Evolutionary conservation across 2,888 invertebrate species (phyloP).

Genomic region (Neoscelio sp.): DNA sequence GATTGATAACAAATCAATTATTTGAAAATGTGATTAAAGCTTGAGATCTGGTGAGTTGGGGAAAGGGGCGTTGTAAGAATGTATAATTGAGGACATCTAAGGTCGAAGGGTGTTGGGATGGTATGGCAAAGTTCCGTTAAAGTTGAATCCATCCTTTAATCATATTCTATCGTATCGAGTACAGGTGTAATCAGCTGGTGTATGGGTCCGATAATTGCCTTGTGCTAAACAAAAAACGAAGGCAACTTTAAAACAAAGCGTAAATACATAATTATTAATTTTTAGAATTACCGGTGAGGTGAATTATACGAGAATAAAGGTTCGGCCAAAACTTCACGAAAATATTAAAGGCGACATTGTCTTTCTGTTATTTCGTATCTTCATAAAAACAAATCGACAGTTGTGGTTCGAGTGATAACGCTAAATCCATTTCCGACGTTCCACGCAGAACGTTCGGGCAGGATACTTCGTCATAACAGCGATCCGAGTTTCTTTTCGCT

Average conservation of each 20-base stretch:
- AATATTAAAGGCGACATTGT: too few species aligned
- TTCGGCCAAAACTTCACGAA: too few species aligned
- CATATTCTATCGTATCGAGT: slow-evolving; percentile 35
- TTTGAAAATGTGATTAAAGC: too few species aligned
- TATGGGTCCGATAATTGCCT: slow-evolving; percentile 81
- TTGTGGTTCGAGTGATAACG: too few species aligned
- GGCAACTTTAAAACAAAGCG: slow-evolving; percentile 32
- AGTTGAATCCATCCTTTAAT: slow-evolving; percentile 11
- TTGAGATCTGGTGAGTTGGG: too few species aligned
- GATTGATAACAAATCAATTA: too few species aligned
- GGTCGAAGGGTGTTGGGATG: slow-evolving; percentile 3
- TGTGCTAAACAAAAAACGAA: slow-evolving; percentile 18
- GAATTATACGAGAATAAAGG: too few species aligned
- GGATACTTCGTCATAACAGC: background rate
- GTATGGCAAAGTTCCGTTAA: slow-evolving; percentile 13
- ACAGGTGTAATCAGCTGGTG: slow-evolving; percentile 79
- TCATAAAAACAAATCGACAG: too few species aligned
- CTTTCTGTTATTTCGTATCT: too few species aligned
- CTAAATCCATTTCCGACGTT: too few species aligned
- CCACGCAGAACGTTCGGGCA: too few species aligned
- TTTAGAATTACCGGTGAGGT: too few species aligned
- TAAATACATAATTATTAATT: slow-evolving; percentile 18
- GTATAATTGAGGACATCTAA: background rate
- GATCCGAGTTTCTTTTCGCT: background rate
- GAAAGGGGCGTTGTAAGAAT: background rate